Conservation (phyloP, 2,797 vertebrate genomes). For the Gallinago nigripennis region DNA sequence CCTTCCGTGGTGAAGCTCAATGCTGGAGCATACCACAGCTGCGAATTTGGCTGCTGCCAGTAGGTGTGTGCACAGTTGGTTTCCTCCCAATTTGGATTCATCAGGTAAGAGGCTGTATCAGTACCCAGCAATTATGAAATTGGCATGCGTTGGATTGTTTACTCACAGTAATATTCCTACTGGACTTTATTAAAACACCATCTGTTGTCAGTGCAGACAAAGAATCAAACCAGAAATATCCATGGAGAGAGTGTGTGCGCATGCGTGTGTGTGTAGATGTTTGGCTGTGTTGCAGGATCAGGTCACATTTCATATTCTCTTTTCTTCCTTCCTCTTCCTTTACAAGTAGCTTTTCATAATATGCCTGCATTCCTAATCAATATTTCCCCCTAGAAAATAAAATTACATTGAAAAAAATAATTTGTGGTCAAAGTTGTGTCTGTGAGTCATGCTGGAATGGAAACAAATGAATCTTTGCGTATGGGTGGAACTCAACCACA, state of each 20-base stretch:
- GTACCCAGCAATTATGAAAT: constrained; percentile 99
- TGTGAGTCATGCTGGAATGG: constrained; percentile 36
- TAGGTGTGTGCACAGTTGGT: constrained; percentile 80
- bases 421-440: constrained; percentile 30
- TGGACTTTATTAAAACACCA: constrained; percentile 99
- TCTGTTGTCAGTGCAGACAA: constrained; percentile 96
- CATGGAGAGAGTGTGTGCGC: neutral
- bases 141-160: constrained; percentile 98
- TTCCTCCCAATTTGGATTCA: constrained; percentile 85
- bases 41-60: constrained; percentile 91
- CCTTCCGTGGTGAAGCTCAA: constrained; percentile 79
- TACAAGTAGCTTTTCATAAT: neutral
- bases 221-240: constrained; percentile 77
- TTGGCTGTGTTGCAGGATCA: neutral
- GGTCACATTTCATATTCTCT: neutral
- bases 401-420: neutral
- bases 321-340: neutral
- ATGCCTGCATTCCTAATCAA: neutral
- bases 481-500: neutral
- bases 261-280: neutral
- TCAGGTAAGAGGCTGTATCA: constrained; percentile 96
- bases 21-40: constrained; percentile 88
- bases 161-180: constrained; percentile 99
- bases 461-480: constrained; percentile 20
- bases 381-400: neutral